phyloP scores from a whole-genome alignment of 2,797 vertebrate species.

The Epinephelus awoara region DNA sequence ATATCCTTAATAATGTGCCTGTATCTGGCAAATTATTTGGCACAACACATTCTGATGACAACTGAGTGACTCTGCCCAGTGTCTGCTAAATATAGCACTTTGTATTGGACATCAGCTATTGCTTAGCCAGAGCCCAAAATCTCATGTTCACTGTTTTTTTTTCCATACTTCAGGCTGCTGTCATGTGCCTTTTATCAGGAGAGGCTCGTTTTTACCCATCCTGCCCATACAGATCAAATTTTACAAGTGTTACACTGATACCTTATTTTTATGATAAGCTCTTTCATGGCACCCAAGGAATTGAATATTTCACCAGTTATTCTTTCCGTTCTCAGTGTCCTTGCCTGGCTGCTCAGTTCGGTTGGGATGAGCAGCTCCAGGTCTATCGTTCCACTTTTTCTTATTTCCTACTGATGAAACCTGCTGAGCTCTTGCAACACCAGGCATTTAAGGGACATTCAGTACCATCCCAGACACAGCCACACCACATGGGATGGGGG shows the following conservation, averaged over 20 bases:
- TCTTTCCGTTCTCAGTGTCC: not conserved
- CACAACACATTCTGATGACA: slow-evolving; percentile 34
- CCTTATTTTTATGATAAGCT: slow-evolving; percentile 11
- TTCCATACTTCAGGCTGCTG: slow-evolving; percentile 40
- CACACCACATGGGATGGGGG: not conserved
- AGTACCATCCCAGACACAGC: not conserved
- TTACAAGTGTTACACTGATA: slow-evolving; percentile 14
- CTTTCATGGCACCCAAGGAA: not conserved
- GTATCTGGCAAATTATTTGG: slow-evolving; percentile 31
- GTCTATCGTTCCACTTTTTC: slow-evolving; percentile 11
- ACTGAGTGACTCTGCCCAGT: slow-evolving; percentile 43
- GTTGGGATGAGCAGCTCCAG: not conserved
- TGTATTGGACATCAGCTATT: slow-evolving; percentile 52
- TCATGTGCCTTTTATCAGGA: slow-evolving; percentile 46
- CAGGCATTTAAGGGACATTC: not conserved
- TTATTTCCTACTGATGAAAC: slow-evolving; percentile 22
- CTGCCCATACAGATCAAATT: not conserved
- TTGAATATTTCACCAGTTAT: not conserved
- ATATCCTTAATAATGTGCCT: slow-evolving; percentile 23
- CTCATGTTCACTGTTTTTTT: slow-evolving; percentile 29
- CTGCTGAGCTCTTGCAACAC: slow-evolving; percentile 8
- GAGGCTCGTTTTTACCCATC: slow-evolving; percentile 26
- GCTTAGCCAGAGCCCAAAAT: slow-evolving; percentile 48
- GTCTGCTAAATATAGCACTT: slow-evolving; percentile 64
- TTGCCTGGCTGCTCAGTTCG: not conserved